Conservation (phyloP, 2,113 vertebrate genomes). For the Columba livia region DNA sequence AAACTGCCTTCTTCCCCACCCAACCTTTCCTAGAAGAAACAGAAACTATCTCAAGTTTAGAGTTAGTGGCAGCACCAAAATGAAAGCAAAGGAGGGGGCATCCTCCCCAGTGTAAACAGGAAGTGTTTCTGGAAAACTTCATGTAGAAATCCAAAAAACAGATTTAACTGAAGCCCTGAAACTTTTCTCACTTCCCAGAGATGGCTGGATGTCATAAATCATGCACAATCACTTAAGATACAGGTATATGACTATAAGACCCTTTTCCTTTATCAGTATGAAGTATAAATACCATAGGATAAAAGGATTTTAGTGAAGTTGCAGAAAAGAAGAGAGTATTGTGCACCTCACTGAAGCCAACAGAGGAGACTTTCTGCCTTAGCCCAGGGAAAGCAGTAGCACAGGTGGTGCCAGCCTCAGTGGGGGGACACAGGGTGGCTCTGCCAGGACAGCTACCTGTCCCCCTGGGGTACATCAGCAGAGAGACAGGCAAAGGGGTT, state of each 20-base stretch:
- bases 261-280: not conserved
- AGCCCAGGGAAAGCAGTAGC: not conserved
- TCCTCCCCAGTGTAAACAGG: slow-evolving; percentile 37
- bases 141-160: not conserved
- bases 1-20: not conserved
- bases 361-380: not conserved
- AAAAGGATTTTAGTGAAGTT: not conserved
- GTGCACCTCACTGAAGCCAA: not conserved
- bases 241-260: not conserved
- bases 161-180: not conserved
- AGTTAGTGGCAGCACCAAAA: not conserved
- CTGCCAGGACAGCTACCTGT: not conserved
- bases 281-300: not conserved
- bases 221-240: not conserved
- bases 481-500: not conserved
- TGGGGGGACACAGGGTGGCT: accelerated
- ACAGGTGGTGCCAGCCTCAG: not conserved
- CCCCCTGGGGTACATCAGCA: not conserved
- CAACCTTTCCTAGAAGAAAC: not conserved
- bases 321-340: not conserved
- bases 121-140: slow-evolving; percentile 5
- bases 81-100: not conserved
- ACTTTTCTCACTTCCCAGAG: not conserved
- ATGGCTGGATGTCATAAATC: not conserved
- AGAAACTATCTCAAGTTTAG: not conserved